Evolutionary conservation across 2,797 vertebrate genomes (phyloP), one percentile per base, ranked within the genome.

Genomic region (Kryptopterus vitreolus): DNA sequence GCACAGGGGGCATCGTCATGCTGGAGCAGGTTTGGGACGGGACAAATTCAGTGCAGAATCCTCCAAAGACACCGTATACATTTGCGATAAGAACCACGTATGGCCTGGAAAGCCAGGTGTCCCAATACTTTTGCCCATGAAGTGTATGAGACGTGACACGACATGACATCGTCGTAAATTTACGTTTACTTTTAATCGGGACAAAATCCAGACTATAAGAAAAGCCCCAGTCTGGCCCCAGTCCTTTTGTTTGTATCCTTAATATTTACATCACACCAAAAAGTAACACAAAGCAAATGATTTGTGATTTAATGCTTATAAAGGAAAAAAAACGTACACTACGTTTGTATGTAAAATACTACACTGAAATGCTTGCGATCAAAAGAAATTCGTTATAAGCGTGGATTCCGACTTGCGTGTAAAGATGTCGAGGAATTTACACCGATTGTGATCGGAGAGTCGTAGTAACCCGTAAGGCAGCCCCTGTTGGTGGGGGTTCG

Each of bases 381-480:
- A 43, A 53, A n/a, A 81, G 50, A 4, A 48, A 59, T 43, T 31
- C 26, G 63, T 52, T 68, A 69, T 81, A 78, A 81, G 33, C 29
- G 35, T 77, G 48, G 76, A 70, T 74, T 53, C 35, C 5, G 57
- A 18, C 38, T 1, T 16, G 50, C 73, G 61, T 72, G 65, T 55
- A 79, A 63, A 78, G 38, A 77, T 20, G 72, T 72, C 70, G 83
- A 85, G 82, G 72, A 78, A 82, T 84, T 73, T 84, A 86, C 83
- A 84, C 52, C 57, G 59, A 80, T 59, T 26, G 33, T 61, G 59
- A 77, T 48, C 77, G 62, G 77, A 81, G 61, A 82, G 81, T 69
- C 71, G 48, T 22, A 35, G n/a, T 70, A 74, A 77, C 82, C 76
- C 48, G 50, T 35, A 61, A 62, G 70, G 24, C 48, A 78, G 57